These are phyloP conservation scores for Eremophila alpestris DNA, from an alignment of 2,797 vertebrate species.

Conservation along the genomic window DNA sequence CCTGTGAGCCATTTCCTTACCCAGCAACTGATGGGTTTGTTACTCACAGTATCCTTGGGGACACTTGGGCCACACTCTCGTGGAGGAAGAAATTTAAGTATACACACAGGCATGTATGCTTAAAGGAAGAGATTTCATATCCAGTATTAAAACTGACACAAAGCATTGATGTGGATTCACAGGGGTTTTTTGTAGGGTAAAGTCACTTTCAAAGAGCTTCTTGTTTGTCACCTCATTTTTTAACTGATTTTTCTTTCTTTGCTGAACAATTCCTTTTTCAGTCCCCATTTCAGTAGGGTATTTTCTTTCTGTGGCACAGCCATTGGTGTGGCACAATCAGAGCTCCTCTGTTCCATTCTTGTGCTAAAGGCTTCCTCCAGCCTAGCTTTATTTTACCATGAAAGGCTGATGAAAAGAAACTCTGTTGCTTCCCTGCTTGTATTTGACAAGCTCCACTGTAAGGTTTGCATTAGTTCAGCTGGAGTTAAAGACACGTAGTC, in stretches of 20 bases:
- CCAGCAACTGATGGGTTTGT: background rate
- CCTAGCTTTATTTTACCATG: constrained; percentile 20
- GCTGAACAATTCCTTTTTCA: background rate
- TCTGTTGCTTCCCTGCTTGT: background rate
- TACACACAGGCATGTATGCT: background rate
- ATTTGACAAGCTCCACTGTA: background rate
- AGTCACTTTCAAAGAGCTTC: background rate
- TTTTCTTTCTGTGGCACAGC: background rate
- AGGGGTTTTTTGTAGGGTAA: background rate
- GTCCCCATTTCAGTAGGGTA: background rate
- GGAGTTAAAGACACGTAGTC: background rate
- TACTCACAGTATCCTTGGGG: background rate
- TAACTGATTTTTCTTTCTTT: background rate
- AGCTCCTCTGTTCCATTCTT: constrained; percentile 11
- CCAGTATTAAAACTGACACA: background rate
- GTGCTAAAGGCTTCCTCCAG: constrained; percentile 10
- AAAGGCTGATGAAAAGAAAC: constrained; percentile 1
- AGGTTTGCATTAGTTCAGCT: background rate
- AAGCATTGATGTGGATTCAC: background rate
- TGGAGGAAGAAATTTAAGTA: background rate
- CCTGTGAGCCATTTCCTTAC: background rate
- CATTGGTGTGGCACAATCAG: background rate
- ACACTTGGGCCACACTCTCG: background rate
- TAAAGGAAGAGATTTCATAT: background rate
- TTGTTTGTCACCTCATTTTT: constrained; percentile 3